phyloP scores from a whole-genome alignment of 2,888 invertebrate genomes.

The Catocala sponsa region DNA sequence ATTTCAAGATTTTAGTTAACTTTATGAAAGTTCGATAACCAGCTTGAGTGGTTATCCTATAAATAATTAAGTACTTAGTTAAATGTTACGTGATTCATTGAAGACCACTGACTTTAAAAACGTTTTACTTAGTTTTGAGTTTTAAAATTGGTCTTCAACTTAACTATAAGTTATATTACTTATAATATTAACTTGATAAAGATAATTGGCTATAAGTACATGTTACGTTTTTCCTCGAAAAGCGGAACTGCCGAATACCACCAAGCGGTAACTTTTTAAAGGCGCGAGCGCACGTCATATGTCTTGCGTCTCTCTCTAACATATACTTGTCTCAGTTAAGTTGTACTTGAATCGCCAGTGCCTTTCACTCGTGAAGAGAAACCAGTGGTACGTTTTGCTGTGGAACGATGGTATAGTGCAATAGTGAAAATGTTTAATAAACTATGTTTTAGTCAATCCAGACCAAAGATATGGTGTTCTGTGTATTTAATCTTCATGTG shows the following conservation, averaged over 20 bases:
- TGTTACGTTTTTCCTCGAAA: slow-evolving; percentile 8
- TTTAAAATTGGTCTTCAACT: too few relatives aligned
- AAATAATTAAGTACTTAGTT: too few relatives aligned
- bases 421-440: slow-evolving; percentile 57
- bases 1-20: too few relatives aligned
- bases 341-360: slow-evolving; percentile 54
- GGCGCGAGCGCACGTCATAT: slow-evolving; percentile 17
- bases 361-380: slow-evolving; percentile 75
- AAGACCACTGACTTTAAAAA: too few relatives aligned
- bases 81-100: too few relatives aligned
- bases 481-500: slow-evolving; percentile 54
- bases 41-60: too few relatives aligned
- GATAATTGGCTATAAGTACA: neutral
- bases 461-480: slow-evolving; percentile 77
- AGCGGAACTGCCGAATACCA: slow-evolving; percentile 18
- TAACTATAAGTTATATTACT: too few relatives aligned
- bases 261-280: neutral
- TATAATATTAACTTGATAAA: neutral
- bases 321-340: slow-evolving; percentile 60
- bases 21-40: too few relatives aligned
- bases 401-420: slow-evolving; percentile 44
- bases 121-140: too few relatives aligned
- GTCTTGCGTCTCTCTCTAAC: slow-evolving; percentile 53
- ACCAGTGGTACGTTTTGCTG: slow-evolving; percentile 28
- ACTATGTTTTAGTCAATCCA: slow-evolving; percentile 65